These are phyloP conservation scores for Cartodere bifasciata DNA, from an alignment of 2,888 invertebrate genomes.

Conservation along the genomic window DNA sequence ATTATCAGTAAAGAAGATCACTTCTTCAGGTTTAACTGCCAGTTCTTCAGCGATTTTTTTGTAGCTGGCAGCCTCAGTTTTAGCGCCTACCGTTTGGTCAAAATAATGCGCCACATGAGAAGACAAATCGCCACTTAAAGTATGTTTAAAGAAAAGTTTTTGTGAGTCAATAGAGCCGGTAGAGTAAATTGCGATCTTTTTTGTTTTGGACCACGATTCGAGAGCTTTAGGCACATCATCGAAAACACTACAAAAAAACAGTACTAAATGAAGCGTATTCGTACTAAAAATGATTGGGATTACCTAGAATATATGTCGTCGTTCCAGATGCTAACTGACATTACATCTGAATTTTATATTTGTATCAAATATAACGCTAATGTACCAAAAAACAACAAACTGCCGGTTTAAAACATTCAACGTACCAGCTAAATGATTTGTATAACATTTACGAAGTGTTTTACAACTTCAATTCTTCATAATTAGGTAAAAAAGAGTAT, in stretches of 20 bases:
- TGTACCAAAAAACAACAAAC: too few species aligned
- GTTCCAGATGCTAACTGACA: too few species aligned
- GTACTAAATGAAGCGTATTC: too few species aligned
- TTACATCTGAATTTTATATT: too few species aligned
- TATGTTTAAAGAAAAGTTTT: slow-evolving; percentile 69
- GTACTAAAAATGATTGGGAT: too few species aligned
- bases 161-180: slow-evolving; percentile 88
- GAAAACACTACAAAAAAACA: slow-evolving; percentile 56
- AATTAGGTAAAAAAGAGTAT: too few species aligned
- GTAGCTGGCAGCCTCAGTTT: slow-evolving; percentile 69
- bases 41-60: slow-evolving; percentile 59
- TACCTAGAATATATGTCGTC: too few species aligned
- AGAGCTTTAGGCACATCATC: slow-evolving; percentile 71
- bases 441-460: too few species aligned
- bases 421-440: too few species aligned
- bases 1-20: slow-evolving; percentile 81
- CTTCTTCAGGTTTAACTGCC: slow-evolving; percentile 47
- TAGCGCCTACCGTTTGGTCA: slow-evolving; percentile 75
- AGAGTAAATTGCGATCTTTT: slow-evolving; percentile 72
- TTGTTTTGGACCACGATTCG: slow-evolving; percentile 54
- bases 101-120: slow-evolving; percentile 66
- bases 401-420: too few species aligned
- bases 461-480: too few species aligned
- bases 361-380: too few species aligned
- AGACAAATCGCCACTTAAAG: slow-evolving; percentile 63